Evolutionary conservation across 1,140 invertebrate species (phyloP).

Genomic region (Pectinophora gossypiella): DNA sequence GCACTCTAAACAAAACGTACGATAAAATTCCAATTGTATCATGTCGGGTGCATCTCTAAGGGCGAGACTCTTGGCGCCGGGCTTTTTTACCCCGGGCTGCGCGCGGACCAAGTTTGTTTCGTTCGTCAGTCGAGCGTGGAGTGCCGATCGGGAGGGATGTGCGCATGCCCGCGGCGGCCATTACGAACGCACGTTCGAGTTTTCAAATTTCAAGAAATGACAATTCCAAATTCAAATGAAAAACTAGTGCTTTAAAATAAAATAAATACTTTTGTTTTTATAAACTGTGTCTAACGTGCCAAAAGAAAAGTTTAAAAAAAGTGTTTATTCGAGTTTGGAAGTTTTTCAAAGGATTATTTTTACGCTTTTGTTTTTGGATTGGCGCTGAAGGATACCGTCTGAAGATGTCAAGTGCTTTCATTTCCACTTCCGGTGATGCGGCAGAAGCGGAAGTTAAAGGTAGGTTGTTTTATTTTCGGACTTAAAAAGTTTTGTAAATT

Average conservation of each 20-base stretch:
- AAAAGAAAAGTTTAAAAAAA: constrained; percentile 23
- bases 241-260: constrained; percentile 30
- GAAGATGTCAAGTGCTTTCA: constrained; percentile 52
- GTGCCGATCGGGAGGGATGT: constrained; percentile 27
- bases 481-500: no score
- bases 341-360: constrained; percentile 31
- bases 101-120: constrained; percentile 37
- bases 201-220: constrained; percentile 28
- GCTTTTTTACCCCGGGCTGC: constrained; percentile 61
- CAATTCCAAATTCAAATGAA: constrained; percentile 16
- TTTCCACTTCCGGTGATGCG: constrained; percentile 34
- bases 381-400: constrained; percentile 8
- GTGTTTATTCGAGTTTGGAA: constrained; percentile 26
- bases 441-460: constrained; percentile 50
- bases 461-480: constrained; percentile 24
- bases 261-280: background rate
- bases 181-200: constrained; percentile 29
- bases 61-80: constrained; percentile 68
- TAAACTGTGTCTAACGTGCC: constrained; percentile 51
- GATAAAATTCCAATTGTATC: constrained; percentile 32
- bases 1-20: constrained; percentile 1
- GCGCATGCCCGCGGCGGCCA: constrained; percentile 2
- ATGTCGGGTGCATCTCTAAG: constrained; percentile 56
- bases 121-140: constrained; percentile 38
- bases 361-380: constrained; percentile 29